Conservation (phyloP, 2,797 vertebrate genomes). For the Hippoglossus hippoglossus region DNA sequence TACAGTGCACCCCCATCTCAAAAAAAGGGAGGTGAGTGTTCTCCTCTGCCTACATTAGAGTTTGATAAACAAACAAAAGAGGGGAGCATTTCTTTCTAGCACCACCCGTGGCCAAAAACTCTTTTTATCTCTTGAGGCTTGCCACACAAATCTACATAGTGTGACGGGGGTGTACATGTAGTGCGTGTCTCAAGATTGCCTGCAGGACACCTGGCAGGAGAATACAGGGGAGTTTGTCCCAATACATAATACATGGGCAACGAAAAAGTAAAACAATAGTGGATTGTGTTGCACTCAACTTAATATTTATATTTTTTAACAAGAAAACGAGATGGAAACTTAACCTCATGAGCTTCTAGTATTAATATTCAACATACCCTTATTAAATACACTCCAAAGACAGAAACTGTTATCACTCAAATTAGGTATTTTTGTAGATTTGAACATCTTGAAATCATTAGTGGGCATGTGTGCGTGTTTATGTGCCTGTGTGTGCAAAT, state of each 20-base stretch:
- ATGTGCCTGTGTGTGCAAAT: conserved; percentile 2
- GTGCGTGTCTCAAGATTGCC: background rate
- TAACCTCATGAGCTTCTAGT: background rate
- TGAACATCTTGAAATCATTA: conserved; percentile 9
- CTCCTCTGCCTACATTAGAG: background rate
- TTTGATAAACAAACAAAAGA: no score
- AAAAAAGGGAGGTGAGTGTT: no score
- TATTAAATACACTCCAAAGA: conserved; percentile 6
- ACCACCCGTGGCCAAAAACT: conserved; percentile 7
- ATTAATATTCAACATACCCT: conserved; percentile 6
- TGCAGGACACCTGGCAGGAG: conserved; percentile 6
- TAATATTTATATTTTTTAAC: conserved; percentile 10
- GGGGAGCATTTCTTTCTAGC: conserved; percentile 2
- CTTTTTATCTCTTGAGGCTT: background rate
- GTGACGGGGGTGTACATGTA: conserved; percentile 2
- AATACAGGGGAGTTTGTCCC: conserved; percentile 12
- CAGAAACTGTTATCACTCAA: conserved; percentile 8
- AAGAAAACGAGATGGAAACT: background rate
- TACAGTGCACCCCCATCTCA: no score
- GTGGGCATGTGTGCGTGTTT: background rate
- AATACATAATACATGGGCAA: background rate
- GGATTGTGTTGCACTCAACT: background rate
- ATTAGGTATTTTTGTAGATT: conserved; percentile 9
- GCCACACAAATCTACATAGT: background rate
- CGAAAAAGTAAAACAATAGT: conserved; percentile 5